Percentiles rank a stretch among this genome's conserved stretches.
Conservation (phyloP, 2,113 vertebrate species). For the Gallinago jamesoni region DNA sequence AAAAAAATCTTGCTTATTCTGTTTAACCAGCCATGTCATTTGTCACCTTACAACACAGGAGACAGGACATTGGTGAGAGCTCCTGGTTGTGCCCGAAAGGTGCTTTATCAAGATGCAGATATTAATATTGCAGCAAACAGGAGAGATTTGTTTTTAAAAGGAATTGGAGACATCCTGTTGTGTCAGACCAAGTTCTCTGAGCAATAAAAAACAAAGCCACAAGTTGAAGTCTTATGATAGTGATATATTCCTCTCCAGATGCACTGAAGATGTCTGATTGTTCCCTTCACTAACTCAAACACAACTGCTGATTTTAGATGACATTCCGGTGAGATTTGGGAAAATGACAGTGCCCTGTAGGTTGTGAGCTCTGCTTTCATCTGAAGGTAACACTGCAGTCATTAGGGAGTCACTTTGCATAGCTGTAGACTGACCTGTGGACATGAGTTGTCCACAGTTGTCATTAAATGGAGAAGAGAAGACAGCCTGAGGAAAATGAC, state of each 20-base stretch:
- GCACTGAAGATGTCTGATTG: neutral
- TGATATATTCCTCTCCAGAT: neutral
- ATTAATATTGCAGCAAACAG: neutral
- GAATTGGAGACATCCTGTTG: neutral
- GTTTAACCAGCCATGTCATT: neutral
- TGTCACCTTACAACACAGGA: neutral
- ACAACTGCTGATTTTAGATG: neutral
- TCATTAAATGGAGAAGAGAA: neutral
- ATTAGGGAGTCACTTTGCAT: neutral
- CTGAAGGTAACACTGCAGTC: neutral
- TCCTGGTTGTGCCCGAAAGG: neutral
- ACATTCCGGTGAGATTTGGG: neutral
- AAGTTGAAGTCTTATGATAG: neutral
- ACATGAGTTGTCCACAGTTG: neutral
- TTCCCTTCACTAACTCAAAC: neutral
- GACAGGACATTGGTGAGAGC: neutral
- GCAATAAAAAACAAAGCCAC: neutral
- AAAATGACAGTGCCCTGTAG: neutral
- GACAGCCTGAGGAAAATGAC: neutral
- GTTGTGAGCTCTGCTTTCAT: neutral
- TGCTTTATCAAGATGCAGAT: neutral
- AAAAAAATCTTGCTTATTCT: neutral
- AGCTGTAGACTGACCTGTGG: neutral
- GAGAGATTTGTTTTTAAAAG: neutral
- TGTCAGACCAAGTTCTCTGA: neutral